Evolutionary conservation across 2,797 vertebrate species (phyloP), one percentile per base, ranked within the genome.

Genomic region (Enteromius thamalakanensis): DNA sequence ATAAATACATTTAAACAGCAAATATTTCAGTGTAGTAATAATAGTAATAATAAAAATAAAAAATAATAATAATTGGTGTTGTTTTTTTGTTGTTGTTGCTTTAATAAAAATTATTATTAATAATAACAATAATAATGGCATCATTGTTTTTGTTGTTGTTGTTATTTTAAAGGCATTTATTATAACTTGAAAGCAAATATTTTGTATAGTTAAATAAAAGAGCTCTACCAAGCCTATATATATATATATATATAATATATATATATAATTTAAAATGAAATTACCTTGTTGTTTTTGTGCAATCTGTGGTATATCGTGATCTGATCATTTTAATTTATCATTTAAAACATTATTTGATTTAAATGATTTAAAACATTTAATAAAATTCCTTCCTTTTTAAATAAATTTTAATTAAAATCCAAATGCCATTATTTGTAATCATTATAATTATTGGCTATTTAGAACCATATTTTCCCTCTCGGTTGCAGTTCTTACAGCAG

Each of bases 401-500:
- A 42, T 42, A 0, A 10, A 42, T 10, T 10, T 42, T 10, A 42
- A 42, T 42, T 42, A 10, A 42, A 10, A 53, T 53, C 19, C 8
- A n/a, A 55, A n/a, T 55, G 1, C 21, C 53, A 55, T 55, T n/a
- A 55, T 55, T 3, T 10, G 3, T 55, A 10, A n/a, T 55, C 1
- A n/a, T 71, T 71, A 19, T 49, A 12, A 23, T 32, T 72, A 32
- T 32, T 51, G 70, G 5, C 26, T 14, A 12, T 55, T 55, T 58
- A 1, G 1, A 58, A 7, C 8, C 6, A 37, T 17, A 17, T 32
- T 72, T 21, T 9, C n/a, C 45, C 2, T 32, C 8, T 72, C 8
- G 3, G 42, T 1, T 67, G 21, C 1, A 51, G n/a, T 17, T 69
- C 34, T 17, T 23, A 55, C 81, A 83, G 51, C 75, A 83, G 75